Conservation (phyloP, 2,888 invertebrate species). For the Hydrotaea diabolus region DNA sequence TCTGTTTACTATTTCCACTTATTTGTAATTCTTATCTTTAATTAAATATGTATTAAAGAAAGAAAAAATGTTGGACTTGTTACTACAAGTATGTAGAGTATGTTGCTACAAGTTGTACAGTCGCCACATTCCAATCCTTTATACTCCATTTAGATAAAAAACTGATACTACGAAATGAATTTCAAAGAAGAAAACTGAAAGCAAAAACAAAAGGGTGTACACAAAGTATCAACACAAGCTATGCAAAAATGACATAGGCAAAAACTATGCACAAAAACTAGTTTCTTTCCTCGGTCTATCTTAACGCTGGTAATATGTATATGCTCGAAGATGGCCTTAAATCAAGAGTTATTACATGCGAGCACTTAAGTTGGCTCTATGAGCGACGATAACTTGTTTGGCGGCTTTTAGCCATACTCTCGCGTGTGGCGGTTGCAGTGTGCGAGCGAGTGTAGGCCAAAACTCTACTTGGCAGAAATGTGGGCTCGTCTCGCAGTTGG, state of each 20-base stretch:
- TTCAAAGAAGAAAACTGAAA: not conserved
- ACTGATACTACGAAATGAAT: not conserved
- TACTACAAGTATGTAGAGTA: no score
- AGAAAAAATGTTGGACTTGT: not conserved
- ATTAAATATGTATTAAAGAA: not conserved
- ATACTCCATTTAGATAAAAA: not conserved
- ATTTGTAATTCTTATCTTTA: no score
- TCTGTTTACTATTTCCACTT: no score
- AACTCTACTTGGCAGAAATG: slow-evolving; percentile 31
- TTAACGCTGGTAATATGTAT: not conserved
- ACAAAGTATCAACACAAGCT: not conserved
- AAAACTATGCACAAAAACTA: not conserved
- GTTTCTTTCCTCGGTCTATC: not conserved
- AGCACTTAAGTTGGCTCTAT: slow-evolving; percentile 45
- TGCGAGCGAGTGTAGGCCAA: not conserved
- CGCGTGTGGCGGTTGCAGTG: not conserved
- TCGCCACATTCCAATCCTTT: not conserved
- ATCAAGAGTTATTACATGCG: not conserved
- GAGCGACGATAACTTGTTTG: slow-evolving; percentile 71
- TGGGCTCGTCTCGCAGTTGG: slow-evolving; percentile 63
- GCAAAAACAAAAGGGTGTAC: not conserved
- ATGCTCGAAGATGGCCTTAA: not conserved
- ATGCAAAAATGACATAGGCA: not conserved
- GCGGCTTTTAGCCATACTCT: slow-evolving; percentile 30
- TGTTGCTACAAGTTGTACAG: not conserved